Conservation (phyloP, 2,797 vertebrate species). For the Cygnus olor region DNA sequence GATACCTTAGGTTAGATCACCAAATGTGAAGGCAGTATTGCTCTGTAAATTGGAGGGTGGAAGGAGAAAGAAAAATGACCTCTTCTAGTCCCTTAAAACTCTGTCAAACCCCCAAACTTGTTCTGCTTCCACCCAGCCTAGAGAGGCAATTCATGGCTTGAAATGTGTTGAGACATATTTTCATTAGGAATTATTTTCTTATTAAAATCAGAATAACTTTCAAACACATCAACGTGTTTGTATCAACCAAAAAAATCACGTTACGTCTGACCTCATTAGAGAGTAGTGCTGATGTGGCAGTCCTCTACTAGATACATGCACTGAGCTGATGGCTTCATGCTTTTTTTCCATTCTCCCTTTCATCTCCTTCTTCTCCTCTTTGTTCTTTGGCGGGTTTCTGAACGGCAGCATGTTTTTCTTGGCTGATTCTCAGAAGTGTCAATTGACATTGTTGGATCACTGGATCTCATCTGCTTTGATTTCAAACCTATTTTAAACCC, state of each 20-base stretch:
- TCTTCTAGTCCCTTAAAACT: not conserved
- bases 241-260: not conserved
- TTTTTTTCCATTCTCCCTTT: constrained; percentile 27
- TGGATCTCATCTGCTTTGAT: constrained; percentile 45
- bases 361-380: constrained; percentile 2
- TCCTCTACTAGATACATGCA: not conserved
- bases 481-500: constrained; percentile 45
- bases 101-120: not conserved
- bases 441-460: not conserved
- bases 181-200: not conserved
- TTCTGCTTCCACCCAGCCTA: not conserved
- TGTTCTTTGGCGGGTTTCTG: not conserved
- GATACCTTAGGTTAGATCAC: not conserved
- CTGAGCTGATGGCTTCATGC: not conserved
- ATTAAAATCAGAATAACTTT: not conserved
- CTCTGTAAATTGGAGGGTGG: not conserved
- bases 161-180: not conserved
- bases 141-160: not conserved
- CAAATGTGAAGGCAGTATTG: not conserved
- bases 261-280: not conserved
- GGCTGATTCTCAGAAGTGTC: constrained; percentile 12
- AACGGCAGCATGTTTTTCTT: constrained; percentile 33
- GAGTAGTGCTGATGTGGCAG: not conserved
- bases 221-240: not conserved
- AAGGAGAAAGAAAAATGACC: not conserved